phyloP scores from a whole-genome alignment of 2,113 vertebrate species.

The Myanophis thanlyinensis region DNA sequence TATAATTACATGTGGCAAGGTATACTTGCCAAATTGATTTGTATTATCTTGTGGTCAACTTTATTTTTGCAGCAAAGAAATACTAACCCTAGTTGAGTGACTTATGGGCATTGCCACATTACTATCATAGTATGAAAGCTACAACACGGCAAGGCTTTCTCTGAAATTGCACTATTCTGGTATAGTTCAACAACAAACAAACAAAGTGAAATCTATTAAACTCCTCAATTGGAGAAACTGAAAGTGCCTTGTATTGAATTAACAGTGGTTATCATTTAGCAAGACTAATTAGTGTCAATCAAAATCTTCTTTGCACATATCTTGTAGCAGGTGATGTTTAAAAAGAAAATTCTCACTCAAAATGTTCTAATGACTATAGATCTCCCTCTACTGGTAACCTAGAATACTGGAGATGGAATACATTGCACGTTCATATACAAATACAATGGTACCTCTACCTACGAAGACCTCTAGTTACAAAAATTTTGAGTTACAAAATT shows the following conservation, averaged over 20 bases:
- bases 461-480: too few species aligned
- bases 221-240: not conserved
- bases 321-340: not conserved
- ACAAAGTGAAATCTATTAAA: not conserved
- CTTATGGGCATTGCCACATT: not conserved
- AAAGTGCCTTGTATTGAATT: not conserved
- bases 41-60: not conserved
- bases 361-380: constrained; percentile 32
- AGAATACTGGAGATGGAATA: not conserved
- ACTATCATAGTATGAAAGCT: not conserved
- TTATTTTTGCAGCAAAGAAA: not conserved
- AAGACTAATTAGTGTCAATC: not conserved
- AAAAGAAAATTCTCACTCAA: not conserved
- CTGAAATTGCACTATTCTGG: not conserved
- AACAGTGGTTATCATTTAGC: not conserved
- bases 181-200: not conserved
- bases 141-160: not conserved
- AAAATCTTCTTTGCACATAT: not conserved
- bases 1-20: not conserved
- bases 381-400: constrained; percentile 48
- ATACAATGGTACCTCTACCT: too few species aligned
- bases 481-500: too few species aligned
- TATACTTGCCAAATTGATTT: not conserved
- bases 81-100: not conserved
- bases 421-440: not conserved